phyloP scores from a whole-genome alignment of 2,888 invertebrate species.

The Dioctria rufipes region DNA sequence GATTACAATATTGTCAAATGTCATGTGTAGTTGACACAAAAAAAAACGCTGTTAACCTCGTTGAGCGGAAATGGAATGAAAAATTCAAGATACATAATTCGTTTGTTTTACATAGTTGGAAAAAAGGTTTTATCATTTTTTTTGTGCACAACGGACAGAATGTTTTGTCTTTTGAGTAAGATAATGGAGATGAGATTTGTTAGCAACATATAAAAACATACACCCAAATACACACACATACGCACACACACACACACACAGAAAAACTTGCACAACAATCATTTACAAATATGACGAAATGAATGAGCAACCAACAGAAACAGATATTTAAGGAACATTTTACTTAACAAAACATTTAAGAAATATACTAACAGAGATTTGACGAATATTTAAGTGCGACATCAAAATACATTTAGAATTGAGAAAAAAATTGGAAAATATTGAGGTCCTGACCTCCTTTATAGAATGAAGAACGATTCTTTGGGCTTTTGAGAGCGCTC shows the following conservation, averaged over 20 bases:
- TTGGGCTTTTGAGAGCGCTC: slow-evolving; percentile 15
- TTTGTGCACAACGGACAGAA: background rate
- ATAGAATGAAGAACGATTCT: slow-evolving; percentile 78
- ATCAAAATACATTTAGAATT: slow-evolving; percentile 37
- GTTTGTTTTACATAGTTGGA: background rate
- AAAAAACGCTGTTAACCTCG: too few species aligned
- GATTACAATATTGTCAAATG: too few species aligned
- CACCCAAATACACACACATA: too few species aligned
- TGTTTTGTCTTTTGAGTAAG: background rate
- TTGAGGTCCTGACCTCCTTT: slow-evolving; percentile 72
- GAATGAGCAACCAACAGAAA: slow-evolving; percentile 35
- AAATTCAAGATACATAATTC: background rate
- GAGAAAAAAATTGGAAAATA: slow-evolving; percentile 1
- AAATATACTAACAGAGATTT: slow-evolving; percentile 7
- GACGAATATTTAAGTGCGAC: slow-evolving; percentile 39
- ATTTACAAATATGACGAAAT: background rate
- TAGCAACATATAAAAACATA: background rate
- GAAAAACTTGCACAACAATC: too few species aligned
- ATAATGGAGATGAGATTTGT: background rate
- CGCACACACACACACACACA: slow-evolving; percentile 13
- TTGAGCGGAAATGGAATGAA: background rate
- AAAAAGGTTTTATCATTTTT: background rate
- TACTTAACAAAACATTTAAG: background rate
- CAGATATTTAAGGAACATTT: slow-evolving; percentile 14
- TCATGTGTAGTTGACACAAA: too few species aligned